Conservation (phyloP, 2,888 invertebrate species). For the Salpingus planirostris region DNA sequence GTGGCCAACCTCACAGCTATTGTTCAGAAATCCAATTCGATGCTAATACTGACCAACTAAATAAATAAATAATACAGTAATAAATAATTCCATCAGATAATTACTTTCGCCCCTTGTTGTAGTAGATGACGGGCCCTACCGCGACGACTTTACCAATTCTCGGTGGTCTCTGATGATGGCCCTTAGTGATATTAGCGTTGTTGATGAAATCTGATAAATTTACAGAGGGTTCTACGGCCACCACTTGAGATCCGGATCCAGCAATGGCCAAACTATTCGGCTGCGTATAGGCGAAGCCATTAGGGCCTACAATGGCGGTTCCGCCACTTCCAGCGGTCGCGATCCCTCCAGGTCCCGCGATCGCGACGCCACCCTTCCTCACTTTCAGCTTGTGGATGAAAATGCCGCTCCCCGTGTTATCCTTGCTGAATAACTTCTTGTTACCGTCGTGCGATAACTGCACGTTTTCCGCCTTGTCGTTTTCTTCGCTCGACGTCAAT, state of each 20-base stretch:
- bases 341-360: slow-evolving; percentile 74
- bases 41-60: no score
- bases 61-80: no score
- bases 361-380: slow-evolving; percentile 67
- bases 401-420: slow-evolving; percentile 51
- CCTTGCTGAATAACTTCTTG: slow-evolving; percentile 33
- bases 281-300: slow-evolving; percentile 66
- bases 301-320: slow-evolving; percentile 71
- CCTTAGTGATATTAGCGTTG: slow-evolving; percentile 29
- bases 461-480: slow-evolving; percentile 26
- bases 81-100: no score
- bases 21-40: no score
- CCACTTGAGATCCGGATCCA: slow-evolving; percentile 62
- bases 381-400: slow-evolving; percentile 63
- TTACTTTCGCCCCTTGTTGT: slow-evolving; percentile 36
- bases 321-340: slow-evolving; percentile 73
- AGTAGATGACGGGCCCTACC: slow-evolving; percentile 65
- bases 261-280: slow-evolving; percentile 68
- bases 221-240: slow-evolving; percentile 54
- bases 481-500: slow-evolving; percentile 16
- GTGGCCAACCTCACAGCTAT: no score
- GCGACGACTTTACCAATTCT: slow-evolving; percentile 63
- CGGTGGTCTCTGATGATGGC: slow-evolving; percentile 31
- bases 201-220: slow-evolving; percentile 50
- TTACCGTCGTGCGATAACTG: slow-evolving; percentile 26